Evolutionary conservation across 1,140 invertebrate species (phyloP).

Genomic region (Ylistrum balloti): DNA sequence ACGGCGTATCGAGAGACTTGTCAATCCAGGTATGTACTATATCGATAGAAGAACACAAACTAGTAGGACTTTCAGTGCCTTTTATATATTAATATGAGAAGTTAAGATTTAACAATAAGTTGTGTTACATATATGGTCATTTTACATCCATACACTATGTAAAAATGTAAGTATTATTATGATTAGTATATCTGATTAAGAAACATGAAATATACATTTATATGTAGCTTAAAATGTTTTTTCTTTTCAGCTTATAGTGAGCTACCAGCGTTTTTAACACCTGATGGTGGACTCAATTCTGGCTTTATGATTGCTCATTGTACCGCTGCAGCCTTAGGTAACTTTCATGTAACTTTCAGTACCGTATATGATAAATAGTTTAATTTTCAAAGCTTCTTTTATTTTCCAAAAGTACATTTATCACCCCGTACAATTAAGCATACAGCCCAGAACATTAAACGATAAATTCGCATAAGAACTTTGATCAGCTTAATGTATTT

Average conservation of each 20-base stretch:
- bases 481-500: too few relatives aligned
- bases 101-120: background rate
- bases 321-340: conserved; percentile 88
- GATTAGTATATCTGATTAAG: background rate
- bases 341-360: background rate
- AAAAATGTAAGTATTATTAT: too few relatives aligned
- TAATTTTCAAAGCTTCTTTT: too few relatives aligned
- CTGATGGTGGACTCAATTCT: conserved; percentile 89
- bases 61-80: too few relatives aligned
- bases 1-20: conserved; percentile 87
- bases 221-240: background rate
- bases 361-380: too few relatives aligned
- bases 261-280: conserved; percentile 88
- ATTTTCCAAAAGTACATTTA: too few relatives aligned
- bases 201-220: background rate
- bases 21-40: conserved; percentile 86
- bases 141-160: too few relatives aligned
- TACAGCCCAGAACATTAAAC: too few relatives aligned
- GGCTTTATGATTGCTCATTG: conserved; percentile 91
- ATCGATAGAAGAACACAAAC: background rate
- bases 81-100: too few relatives aligned
- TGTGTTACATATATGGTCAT: too few relatives aligned
- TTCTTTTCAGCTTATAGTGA: conserved; percentile 85
- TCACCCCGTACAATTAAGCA: too few relatives aligned
- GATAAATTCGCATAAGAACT: too few relatives aligned